These are phyloP conservation scores for Hemicentrotus pulcherrimus DNA, from an alignment of 35 echinoderm and acorn worm species.

Conservation along the genomic window DNA sequence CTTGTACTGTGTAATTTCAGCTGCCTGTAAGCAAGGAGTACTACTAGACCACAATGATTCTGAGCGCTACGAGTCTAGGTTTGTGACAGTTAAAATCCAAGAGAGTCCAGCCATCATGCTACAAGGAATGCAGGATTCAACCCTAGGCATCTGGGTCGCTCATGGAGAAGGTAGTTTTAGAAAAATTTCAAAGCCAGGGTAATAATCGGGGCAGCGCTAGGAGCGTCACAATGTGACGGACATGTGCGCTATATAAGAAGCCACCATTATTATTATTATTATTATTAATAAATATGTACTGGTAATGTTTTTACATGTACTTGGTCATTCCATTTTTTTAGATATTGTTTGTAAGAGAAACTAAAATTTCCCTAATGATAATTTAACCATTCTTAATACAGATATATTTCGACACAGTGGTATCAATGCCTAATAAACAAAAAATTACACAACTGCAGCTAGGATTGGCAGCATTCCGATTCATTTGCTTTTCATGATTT, in stretches of 20 bases:
- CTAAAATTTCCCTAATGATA: no score
- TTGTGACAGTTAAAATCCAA: slow-evolving; percentile 83
- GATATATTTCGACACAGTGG: neutral
- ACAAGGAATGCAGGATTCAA: slow-evolving; percentile 90
- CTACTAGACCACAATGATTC: slow-evolving; percentile 84
- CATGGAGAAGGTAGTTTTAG: slow-evolving; percentile 89
- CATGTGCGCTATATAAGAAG: no score
- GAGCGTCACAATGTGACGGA: no score
- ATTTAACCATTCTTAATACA: neutral
- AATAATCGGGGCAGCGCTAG: no score
- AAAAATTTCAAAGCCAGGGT: no score
- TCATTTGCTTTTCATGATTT: neutral
- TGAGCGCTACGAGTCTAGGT: slow-evolving; percentile 89
- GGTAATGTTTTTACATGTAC: no score
- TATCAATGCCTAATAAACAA: neutral
- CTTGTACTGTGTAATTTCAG: neutral
- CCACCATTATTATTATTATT: no score
- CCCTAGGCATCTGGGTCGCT: slow-evolving; percentile 90
- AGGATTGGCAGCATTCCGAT: neutral
- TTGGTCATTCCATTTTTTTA: no score
- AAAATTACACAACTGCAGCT: neutral
- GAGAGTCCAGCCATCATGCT: slow-evolving; percentile 83
- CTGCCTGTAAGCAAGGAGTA: slow-evolving; percentile 69
- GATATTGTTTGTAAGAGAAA: no score
- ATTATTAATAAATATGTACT: no score